A percentile compares a stretch with the other conserved stretches of the same genome.
These are phyloP conservation scores for Drymonia ruficornis DNA, from an alignment of 2,888 invertebrate species.

Conservation along the genomic window DNA sequence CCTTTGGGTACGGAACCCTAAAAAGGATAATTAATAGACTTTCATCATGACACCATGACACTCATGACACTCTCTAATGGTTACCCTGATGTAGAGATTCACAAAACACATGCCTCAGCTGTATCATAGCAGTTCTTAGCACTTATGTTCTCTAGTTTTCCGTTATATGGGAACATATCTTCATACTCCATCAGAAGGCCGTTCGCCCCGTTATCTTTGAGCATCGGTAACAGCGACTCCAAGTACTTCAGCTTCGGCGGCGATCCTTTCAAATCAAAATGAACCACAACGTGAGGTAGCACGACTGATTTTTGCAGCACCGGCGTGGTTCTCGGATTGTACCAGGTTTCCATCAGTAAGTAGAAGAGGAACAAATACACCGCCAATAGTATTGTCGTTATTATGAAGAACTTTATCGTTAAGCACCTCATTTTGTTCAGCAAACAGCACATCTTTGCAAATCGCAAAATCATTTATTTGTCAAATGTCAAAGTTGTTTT, in stretches of 20 bases:
- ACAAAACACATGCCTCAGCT: conserved; percentile 51
- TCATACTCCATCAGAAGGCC: conserved; percentile 94
- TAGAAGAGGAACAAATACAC: conserved; percentile 18
- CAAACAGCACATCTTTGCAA: conserved; percentile 1
- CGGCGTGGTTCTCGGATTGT: conserved; percentile 4
- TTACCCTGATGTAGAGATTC: too few relatives aligned
- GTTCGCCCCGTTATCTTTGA: conserved; percentile 88
- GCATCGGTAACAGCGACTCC: conserved; percentile 84
- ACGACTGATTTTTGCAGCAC: conserved; percentile 18
- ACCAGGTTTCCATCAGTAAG: conserved; percentile 9
- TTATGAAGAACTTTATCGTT: conserved; percentile 14
- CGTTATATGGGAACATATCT: conserved; percentile 93
- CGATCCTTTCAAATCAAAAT: conserved; percentile 94
- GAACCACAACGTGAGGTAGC: conserved; percentile 87
- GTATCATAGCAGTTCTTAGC: conserved; percentile 87
- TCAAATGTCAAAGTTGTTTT: background rate
- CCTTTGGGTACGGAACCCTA: too few relatives aligned
- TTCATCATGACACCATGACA: too few relatives aligned
- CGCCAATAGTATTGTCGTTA: conserved; percentile 11
- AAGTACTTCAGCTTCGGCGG: conserved; percentile 89
- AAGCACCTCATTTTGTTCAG: conserved; percentile 11
- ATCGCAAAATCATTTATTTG: background rate
- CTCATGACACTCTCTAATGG: too few relatives aligned
- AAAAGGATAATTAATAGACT: too few relatives aligned
- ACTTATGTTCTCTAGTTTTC: conserved; percentile 83